Conservation (phyloP, 2,888 invertebrate species). For the Conus canariensis region DNA sequence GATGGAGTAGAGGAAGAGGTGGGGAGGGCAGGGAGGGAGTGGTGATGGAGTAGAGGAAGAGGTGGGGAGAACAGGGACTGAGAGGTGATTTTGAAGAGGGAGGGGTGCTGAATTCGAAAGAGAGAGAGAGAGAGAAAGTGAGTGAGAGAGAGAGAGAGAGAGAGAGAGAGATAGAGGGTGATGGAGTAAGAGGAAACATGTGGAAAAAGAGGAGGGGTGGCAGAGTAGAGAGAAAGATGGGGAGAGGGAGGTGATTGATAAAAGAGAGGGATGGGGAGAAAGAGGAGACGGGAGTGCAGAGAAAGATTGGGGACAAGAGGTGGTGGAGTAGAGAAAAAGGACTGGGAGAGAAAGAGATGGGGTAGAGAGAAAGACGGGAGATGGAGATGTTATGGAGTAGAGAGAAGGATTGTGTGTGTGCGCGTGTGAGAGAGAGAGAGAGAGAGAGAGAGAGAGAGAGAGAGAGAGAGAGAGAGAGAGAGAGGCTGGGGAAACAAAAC, state of each 20-base stretch:
- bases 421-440: not conserved
- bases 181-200: not conserved
- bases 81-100: not conserved
- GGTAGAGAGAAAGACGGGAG: not conserved
- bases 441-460: not conserved
- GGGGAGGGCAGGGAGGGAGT: not conserved
- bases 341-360: not conserved
- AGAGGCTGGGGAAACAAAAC: not conserved
- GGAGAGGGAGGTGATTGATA: too few relatives aligned
- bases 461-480: not conserved
- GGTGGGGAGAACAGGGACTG: too few relatives aligned
- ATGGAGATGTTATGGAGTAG: not conserved
- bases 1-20: too few relatives aligned
- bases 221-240: not conserved
- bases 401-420: not conserved
- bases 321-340: not conserved
- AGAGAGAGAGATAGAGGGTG: constrained; percentile 1
- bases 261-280: too few relatives aligned
- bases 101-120: not conserved
- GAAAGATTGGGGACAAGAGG: too few relatives aligned
- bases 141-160: not conserved
- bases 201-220: not conserved
- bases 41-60: too few relatives aligned
- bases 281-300: too few relatives aligned
- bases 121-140: not conserved